Evolutionary conservation across 2,797 vertebrate genomes (phyloP), one percentile per base, ranked within the genome.

Genomic region (Lerista edwardsae): DNA sequence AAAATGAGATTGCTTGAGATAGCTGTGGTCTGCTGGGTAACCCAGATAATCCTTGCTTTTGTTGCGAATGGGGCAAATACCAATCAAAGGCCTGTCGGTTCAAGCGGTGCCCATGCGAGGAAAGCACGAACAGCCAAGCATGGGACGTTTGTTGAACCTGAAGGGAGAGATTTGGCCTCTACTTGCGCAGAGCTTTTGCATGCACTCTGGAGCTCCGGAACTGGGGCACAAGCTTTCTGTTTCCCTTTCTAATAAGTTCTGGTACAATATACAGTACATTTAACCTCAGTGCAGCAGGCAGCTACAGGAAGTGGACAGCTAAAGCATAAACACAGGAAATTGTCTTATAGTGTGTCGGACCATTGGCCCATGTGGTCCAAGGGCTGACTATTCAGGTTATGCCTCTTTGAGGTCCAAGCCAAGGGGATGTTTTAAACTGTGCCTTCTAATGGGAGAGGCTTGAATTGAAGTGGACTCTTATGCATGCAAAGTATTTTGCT

Each of bases 1-100:
- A 55, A 55, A 55, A 34, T 92, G 59, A 84, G 87, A 88, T 88
- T 89, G 75, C 85, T 93, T 90, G 41, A 68, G 78, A 86, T 92
- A 89, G 39, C 87, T 90, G 84, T 85, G 74, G 55, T 89, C 57
- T 68, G 85, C 74, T 85, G 80, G 41, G 41, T 44, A 44, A 44
- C 41, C 8, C n/a, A n/a, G n/a, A n/a, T n/a, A n/a, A n/a, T n/a
- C n/a, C n/a, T n/a, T n/a, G 25, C 29, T 23, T 57, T 44, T 25
- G 64, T 62, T 57, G 31, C 14, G n/a, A 27, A 55, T 57, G 29
- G 34, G 27, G 5, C 27, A 71, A 78, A 62, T 44, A 15, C 4
- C 55, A 17, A 57, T 57, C 2, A 23, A 61, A 61, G 4, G 4
- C 23, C 21, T 71, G 36, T 9, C 6, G 25, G 36, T 19, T 69